Percentiles rank a stretch among this genome's conserved stretches.
Evolutionary conservation across 2,797 vertebrate species (phyloP).

Genomic region (Typhlichthys eigenmanni): DNA sequence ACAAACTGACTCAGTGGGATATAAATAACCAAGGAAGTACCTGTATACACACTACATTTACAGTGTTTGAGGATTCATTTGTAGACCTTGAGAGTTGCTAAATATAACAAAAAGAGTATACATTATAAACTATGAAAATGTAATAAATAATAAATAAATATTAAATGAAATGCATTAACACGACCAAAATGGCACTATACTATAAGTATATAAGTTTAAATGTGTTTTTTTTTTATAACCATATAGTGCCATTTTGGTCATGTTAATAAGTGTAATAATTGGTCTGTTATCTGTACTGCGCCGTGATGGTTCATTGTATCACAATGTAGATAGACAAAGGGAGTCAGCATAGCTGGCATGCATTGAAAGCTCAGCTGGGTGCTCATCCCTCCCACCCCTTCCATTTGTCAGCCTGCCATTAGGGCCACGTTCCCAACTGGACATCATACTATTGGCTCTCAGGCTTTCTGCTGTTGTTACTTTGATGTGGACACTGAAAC

Average conservation of each 20-base stretch:
- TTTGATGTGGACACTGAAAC: slow-evolving; percentile 33
- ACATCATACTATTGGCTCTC: slow-evolving; percentile 44
- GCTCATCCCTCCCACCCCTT: slow-evolving; percentile 15
- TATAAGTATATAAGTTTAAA: no score
- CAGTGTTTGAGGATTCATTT: no score
- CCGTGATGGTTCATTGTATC: slow-evolving; percentile 21
- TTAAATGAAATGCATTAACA: no score
- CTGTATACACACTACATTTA: no score
- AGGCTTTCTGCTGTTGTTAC: slow-evolving; percentile 29
- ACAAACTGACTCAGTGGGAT: not conserved
- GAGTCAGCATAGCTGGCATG: slow-evolving; percentile 39
- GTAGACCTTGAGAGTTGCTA: no score
- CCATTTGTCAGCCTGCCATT: slow-evolving; percentile 15
- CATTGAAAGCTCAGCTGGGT: slow-evolving; percentile 47
- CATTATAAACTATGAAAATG: not conserved
- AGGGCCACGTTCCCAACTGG: slow-evolving; percentile 38
- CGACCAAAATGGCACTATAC: no score
- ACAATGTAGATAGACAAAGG: slow-evolving; percentile 24
- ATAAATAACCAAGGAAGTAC: not conserved
- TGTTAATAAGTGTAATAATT: no score
- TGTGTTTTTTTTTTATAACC: not conserved
- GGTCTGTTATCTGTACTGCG: no score
- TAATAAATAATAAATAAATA: no score
- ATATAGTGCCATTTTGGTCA: not conserved
- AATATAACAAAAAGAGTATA: no score